Conservation (phyloP, 2,888 invertebrate genomes). For the Gymnosoma rotundatum region DNA sequence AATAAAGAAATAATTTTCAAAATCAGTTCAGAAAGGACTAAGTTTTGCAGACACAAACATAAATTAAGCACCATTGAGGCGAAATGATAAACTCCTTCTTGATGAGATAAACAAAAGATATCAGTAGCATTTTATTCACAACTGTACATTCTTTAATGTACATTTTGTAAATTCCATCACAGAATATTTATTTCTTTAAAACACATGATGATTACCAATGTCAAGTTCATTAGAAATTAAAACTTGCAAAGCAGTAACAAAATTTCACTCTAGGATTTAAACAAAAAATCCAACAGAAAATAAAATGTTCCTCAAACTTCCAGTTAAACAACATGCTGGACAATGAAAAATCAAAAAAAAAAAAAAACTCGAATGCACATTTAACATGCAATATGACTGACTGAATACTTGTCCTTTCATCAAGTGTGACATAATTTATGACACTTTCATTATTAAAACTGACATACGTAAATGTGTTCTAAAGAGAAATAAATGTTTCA, state of each 20-base stretch:
- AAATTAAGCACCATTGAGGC: too few relatives aligned
- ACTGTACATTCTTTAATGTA: too few relatives aligned
- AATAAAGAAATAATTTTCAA: too few relatives aligned
- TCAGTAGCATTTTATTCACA: too few relatives aligned
- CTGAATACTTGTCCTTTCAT: slow-evolving; percentile 77
- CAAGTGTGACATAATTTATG: slow-evolving; percentile 81
- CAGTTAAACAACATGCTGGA: slow-evolving; percentile 12
- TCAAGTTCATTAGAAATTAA: slow-evolving; percentile 59
- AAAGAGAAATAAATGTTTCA: slow-evolving; percentile 21
- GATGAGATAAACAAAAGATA: too few relatives aligned
- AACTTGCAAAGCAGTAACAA: slow-evolving; percentile 23
- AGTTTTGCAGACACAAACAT: too few relatives aligned
- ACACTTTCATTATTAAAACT: slow-evolving; percentile 79
- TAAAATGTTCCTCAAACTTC: slow-evolving; percentile 18
- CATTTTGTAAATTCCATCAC: too few relatives aligned
- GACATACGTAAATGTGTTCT: slow-evolving; percentile 57
- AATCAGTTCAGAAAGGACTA: too few relatives aligned
- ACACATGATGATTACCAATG: slow-evolving; percentile 40
- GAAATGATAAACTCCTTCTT: too few relatives aligned
- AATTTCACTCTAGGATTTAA: slow-evolving; percentile 15
- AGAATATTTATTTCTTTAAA: neutral
- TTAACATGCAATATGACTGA: slow-evolving; percentile 63
- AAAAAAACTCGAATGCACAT: slow-evolving; percentile 11
- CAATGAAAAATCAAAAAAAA: neutral
- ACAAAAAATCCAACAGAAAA: neutral